phyloP scores from a whole-genome alignment of 2,797 vertebrate species.

The Premnoplex brunnescens region DNA sequence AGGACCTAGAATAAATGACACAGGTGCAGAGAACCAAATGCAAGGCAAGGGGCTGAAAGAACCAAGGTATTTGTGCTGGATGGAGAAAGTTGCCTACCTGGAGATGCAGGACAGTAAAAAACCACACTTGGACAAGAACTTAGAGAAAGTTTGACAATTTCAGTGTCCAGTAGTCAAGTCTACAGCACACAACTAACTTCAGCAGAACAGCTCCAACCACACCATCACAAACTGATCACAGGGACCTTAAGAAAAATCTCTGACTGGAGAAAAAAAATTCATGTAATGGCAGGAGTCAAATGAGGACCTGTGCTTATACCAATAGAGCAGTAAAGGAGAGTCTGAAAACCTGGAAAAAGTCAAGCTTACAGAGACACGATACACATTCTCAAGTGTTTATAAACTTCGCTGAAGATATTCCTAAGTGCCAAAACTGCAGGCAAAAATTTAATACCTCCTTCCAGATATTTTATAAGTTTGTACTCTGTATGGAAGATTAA shows the following conservation, averaged over 20 bases:
- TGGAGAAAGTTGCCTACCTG: not conserved
- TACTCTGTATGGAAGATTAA: not conserved
- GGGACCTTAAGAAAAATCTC: not conserved
- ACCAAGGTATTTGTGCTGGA: not conserved
- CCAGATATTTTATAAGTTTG: not conserved
- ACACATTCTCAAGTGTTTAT: not conserved
- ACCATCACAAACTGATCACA: not conserved
- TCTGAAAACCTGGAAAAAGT: not conserved
- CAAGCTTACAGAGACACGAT: not conserved
- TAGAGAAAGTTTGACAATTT: not conserved
- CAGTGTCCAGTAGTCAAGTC: not conserved
- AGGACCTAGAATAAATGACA: slow-evolving; percentile 58
- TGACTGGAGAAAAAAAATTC: not conserved
- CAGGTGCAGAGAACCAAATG: slow-evolving; percentile 48
- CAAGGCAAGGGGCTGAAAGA: not conserved
- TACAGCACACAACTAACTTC: not conserved
- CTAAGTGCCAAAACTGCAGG: not conserved
- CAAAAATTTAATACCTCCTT: not conserved
- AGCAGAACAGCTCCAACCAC: not conserved
- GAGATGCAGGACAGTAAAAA: not conserved
- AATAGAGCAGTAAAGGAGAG: not conserved
- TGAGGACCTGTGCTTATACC: not conserved
- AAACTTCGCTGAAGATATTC: not conserved
- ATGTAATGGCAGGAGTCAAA: not conserved
- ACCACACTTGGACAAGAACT: not conserved